Conservation (phyloP, 2,888 invertebrate genomes). For the Melipona beecheii region DNA sequence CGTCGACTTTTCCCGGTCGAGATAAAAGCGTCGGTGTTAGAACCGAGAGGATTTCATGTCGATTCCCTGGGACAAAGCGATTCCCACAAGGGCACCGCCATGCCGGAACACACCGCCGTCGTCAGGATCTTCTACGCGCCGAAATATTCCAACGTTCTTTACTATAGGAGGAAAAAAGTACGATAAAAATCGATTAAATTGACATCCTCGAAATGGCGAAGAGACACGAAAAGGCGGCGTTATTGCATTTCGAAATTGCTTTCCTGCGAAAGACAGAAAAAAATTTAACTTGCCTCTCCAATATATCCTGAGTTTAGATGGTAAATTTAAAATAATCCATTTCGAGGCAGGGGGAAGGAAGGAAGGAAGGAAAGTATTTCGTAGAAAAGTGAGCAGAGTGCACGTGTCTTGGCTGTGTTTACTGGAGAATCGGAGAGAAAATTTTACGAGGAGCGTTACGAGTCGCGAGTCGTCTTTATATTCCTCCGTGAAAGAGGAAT, state of each 20-base stretch:
- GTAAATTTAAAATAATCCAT: background rate
- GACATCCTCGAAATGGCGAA: too few species aligned
- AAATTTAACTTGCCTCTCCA: background rate
- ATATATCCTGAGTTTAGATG: background rate
- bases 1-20: conserved; percentile 14
- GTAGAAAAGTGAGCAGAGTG: background rate
- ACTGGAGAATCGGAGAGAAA: background rate
- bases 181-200: background rate
- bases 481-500: background rate
- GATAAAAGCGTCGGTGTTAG: conserved; percentile 49
- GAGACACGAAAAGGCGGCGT: too few species aligned
- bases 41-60: conserved; percentile 67
- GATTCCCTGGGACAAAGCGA: conserved; percentile 60
- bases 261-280: too few species aligned
- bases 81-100: conserved; percentile 53
- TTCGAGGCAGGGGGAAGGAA: background rate
- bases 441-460: background rate
- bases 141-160: conserved; percentile 71
- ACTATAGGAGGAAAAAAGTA: background rate
- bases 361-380: too few species aligned
- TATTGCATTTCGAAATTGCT: too few species aligned
- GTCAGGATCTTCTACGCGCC: conserved; percentile 79
- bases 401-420: background rate
- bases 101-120: conserved; percentile 69
- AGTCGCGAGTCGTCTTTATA: background rate